These are phyloP conservation scores for Aspiorhynchus laticeps DNA, from an alignment of 2,113 vertebrate genomes.

Conservation along the genomic window DNA sequence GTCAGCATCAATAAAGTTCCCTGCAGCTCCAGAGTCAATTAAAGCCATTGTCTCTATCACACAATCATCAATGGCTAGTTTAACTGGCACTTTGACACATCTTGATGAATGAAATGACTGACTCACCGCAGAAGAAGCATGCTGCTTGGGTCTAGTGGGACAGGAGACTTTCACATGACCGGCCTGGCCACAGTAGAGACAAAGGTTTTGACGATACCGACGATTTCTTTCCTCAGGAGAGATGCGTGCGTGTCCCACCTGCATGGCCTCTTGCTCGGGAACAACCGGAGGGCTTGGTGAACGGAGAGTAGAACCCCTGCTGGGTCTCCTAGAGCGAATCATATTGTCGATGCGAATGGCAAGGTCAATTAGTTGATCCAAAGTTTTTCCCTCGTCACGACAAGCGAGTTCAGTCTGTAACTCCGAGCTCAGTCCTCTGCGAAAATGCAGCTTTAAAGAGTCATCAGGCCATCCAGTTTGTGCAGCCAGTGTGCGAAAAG, in stretches of 20 bases:
- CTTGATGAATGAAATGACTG: background rate
- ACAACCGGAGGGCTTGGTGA: background rate
- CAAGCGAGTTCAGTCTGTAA: background rate
- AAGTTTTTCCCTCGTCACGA: background rate
- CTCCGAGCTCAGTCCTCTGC: background rate
- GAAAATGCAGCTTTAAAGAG: background rate
- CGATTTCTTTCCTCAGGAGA: background rate
- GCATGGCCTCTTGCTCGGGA: background rate
- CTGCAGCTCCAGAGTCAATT: too few relatives aligned
- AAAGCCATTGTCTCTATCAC: too few relatives aligned
- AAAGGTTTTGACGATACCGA: background rate
- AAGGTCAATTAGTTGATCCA: background rate
- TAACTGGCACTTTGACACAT: background rate
- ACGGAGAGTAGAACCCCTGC: too few relatives aligned
- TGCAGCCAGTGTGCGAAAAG: background rate
- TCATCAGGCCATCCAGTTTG: background rate
- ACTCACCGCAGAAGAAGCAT: background rate
- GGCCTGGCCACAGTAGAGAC: background rate
- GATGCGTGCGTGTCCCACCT: background rate
- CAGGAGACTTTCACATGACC: background rate
- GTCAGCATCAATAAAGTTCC: too few relatives aligned
- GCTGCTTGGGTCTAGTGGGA: background rate
- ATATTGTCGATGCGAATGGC: background rate
- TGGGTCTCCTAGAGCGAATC: background rate
- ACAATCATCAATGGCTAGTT: background rate